Base-by-base conservation (phyloP, 1,140 invertebrate genomes). In the Drosophila ambigua region DNA sequence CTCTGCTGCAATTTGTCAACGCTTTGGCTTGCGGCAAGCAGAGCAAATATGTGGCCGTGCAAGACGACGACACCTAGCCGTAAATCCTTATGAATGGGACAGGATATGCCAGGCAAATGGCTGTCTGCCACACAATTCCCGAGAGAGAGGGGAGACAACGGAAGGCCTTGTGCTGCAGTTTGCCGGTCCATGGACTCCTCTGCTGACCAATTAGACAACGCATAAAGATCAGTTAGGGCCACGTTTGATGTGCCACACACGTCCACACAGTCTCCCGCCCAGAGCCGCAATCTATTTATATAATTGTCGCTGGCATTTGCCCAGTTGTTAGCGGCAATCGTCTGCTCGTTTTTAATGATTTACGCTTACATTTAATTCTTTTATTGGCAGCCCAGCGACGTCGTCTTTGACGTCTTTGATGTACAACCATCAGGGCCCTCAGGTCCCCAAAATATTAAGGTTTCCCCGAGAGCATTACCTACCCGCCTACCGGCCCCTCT, bases 31-130 rank as follows among this genome's bases (percentile, higher is more conserved):
- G 82, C 59, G 77, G 79, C 76, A 62, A 78, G 76, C 72, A 79
- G 58, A 65, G 78, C 79, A 88, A 88, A 83, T 77, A 72, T 80
- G 83, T 55, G 58, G 16, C 57, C 23, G 35, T 41, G 48, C 35
- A 60, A 39, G 44, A 49, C 57, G 57, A 45, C 64, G 65, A 80
- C 73, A 85, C 73, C 58, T 72, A 81, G 50, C 62, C 67, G 72
- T 60, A 89, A 87, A 88, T 76, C 76, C 67, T 69, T 76, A 88
- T 87, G 67, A 88, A 87, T 88, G 76, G 74, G n/a, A 24, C 31
- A 16, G 48, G 43, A 61, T 61, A 26, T 50, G 16, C 7, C 24
- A 24, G 23, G 39, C 59, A 58, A 61, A 68, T 57, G 64, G 51
- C 64, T 44, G 24, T 39, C 26, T 11, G 62, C 20, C 46, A 24